Evolutionary conservation across 1,140 invertebrate species (phyloP).

Genomic region (Drosophila tropicalis): DNA sequence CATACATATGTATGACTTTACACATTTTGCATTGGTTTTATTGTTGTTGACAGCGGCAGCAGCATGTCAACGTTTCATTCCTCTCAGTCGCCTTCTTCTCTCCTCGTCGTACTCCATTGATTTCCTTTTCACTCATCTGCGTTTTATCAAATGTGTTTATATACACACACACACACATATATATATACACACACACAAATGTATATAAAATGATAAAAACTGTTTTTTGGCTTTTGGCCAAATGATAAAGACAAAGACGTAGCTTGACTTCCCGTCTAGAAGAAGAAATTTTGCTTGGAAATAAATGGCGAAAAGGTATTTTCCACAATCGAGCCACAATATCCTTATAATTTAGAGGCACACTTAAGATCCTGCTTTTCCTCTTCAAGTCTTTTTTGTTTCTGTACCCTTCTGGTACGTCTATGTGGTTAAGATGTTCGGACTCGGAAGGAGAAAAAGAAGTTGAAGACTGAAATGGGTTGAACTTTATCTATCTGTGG

Average conservation of each 20-base stretch:
- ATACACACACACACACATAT: background rate
- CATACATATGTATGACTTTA: constrained; percentile 37
- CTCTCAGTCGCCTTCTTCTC: constrained; percentile 11
- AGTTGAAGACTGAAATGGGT: background rate
- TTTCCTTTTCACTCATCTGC: constrained; percentile 45
- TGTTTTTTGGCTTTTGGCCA: constrained; percentile 32
- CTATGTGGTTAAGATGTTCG: constrained; percentile 18
- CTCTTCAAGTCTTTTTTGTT: no score
- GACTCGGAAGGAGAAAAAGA: constrained; percentile 10
- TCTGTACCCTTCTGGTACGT: background rate
- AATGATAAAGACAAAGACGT: constrained; percentile 2
- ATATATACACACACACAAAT: background rate
- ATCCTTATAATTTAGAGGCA: no score
- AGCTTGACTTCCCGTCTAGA: background rate
- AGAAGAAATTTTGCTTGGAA: background rate
- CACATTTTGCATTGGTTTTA: constrained; percentile 20
- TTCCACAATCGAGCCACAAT: no score
- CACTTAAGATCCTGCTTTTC: no score
- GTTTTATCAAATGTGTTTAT: constrained; percentile 39
- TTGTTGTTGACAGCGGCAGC: constrained; percentile 30
- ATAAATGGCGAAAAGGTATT: background rate
- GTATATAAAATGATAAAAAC: constrained; percentile 12
- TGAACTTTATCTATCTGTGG: constrained; percentile 27
- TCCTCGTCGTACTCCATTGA: constrained; percentile 29
- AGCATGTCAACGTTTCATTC: constrained; percentile 16